Evolutionary conservation across 2,888 invertebrate species (phyloP), one percentile per base, ranked within the genome.

Genomic region (Parascotia fuliginaria): DNA sequence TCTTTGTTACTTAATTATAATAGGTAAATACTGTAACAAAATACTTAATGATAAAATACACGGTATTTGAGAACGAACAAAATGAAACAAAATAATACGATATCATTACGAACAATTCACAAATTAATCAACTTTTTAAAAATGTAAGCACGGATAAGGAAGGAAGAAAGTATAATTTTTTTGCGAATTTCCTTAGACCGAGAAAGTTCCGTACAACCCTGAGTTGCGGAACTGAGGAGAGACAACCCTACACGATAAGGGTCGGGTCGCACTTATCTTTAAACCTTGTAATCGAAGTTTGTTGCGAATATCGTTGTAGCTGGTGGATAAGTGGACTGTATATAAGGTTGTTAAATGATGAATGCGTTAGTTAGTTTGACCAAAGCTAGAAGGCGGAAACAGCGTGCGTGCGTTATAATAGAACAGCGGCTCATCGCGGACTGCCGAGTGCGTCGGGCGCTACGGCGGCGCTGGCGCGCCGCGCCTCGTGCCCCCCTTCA

Each of bases 41-140:
- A 45, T 36, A 34, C 37, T 36, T 31, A 24, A 9, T 9, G 11
- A 27, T 29, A 54, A 45, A 48, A 52, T 19, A 29, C 7, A 24
- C 19, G 24, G 19, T 19, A 24, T 7, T 13, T 33, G 11, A 12
- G 4, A 2, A 6, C 13, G 9, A 22, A 34, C 34, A 51, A 61
- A 58, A 44, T 42, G 12, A 19, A 45, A 44, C 32, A 57, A 32
- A 32, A 46, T 24, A 36, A 48, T 41, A 60, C 53, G 62, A 55
- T 64, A 51, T 55, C 47, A 38, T 42, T 11, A 36, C 38, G 43
- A 15, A 68, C 59, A 57, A 65, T 60, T 52, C 40, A 2, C 45
- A 55, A 57, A 61, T 69, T 59, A 61, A 59, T 69, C 58, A 61
- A 64, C 44, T 69, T 65, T 60, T 41, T 50, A 53, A 59, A 65